Base-by-base conservation (phyloP, 1,140 invertebrate species). In the Drosophila willistoni region DNA sequence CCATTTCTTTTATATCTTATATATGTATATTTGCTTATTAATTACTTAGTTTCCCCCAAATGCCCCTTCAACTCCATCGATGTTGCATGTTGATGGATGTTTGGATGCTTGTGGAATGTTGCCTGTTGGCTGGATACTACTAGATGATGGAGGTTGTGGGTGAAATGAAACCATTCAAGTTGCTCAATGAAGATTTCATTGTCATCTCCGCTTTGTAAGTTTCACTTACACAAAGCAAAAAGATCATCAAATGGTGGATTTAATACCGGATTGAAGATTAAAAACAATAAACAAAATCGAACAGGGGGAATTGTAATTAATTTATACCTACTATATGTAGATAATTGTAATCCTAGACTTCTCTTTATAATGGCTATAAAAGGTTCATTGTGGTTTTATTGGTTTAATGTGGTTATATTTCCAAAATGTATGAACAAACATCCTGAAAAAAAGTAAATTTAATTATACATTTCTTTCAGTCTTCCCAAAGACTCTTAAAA, bases 131-230 rank as follows among this genome's bases (percentile, higher is more conserved):
- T 39, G 36, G 36, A 39, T 39, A 39, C 17, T 47, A 14, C 25
- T 66, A 13, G 14, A 68, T 61, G 63, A 77, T 84, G 82, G 77
- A 83, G 79, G 75, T 70, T 85, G 82, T 85, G 83, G 82, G 82
- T 82, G 83, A 85, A 87, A 76, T 82, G 77, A 82, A 87, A 87
- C 84, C 75, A 85, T 72, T 72, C 63, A 68, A 77, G 75, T 72
- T 71, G 64, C 66, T 66, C 74, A 85, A 85, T 84, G 77, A 77
- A 81, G 81, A 29, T 29, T 29, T 29, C 29, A 29, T 29, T 29
- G 29, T 29, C 29, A 29, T 29, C 29, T 29, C 29, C 76, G 63
- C 44, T 73, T 72, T 55, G 29, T 29, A 86, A 86, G 81, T 85
- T 85, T 86, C 82, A 86, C 81, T 82, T 25, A 14, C 1, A 14